These are phyloP conservation scores for Carassius auratus DNA, from an alignment of 2,113 vertebrate species.

Conservation along the genomic window DNA sequence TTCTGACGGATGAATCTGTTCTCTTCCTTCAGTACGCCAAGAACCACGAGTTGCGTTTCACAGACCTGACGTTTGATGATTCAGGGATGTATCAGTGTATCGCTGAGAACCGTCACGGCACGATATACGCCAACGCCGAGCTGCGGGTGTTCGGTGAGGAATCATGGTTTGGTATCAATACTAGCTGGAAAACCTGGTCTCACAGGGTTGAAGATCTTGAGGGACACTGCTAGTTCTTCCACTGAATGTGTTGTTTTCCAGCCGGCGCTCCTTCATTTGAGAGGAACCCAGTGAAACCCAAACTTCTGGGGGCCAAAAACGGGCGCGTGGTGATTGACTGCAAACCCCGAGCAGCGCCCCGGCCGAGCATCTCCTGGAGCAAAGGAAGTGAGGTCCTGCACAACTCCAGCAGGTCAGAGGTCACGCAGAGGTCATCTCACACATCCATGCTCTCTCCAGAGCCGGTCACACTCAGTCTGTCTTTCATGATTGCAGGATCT, in stretches of 20 bases:
- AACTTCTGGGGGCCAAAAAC: conserved; percentile 85
- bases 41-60: conserved; percentile 81
- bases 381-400: conserved; percentile 92
- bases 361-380: conserved; percentile 89
- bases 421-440: not conserved
- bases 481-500: conserved; percentile 76
- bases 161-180: not conserved
- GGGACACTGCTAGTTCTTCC: conserved; percentile 6
- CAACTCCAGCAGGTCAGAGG: conserved; percentile 86
- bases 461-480: not conserved
- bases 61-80: conserved; percentile 81
- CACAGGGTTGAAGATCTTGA: not conserved
- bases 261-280: conserved; percentile 91
- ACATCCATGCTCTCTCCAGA: not conserved
- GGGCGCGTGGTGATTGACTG: conserved; percentile 90
- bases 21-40: conserved; percentile 75
- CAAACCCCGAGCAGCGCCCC: conserved; percentile 91
- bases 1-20: not conserved
- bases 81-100: conserved; percentile 97
- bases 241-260: conserved; percentile 57
- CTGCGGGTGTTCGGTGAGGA: conserved; percentile 92
- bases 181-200: not conserved
- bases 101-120: conserved; percentile 87
- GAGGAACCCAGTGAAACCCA: conserved; percentile 86
- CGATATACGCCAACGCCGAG: conserved; percentile 91